Percentiles rank a stretch among this genome's conserved stretches.
Conservation (phyloP, 2,888 invertebrate species). For the Tachina lurida region DNA sequence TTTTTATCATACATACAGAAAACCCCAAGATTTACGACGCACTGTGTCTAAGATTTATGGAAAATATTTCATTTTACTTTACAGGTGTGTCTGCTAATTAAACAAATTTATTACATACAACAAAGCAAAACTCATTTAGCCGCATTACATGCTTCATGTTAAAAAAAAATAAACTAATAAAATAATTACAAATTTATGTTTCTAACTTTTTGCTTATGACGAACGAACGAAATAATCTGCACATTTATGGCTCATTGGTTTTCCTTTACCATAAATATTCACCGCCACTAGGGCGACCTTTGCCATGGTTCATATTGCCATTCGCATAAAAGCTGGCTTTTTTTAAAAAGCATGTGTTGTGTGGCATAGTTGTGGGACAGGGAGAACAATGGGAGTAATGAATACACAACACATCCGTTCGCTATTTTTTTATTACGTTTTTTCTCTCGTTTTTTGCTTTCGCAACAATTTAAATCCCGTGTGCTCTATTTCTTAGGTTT, state of each 20-base stretch:
- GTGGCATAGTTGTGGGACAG: conserved; percentile 14
- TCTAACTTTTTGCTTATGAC: conserved; percentile 14
- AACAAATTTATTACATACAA: conserved; percentile 20
- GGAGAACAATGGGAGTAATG: neutral
- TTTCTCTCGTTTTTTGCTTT: neutral
- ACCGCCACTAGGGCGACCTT: conserved; percentile 7
- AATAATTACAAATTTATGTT: conserved; percentile 30
- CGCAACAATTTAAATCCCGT: conserved; percentile 44
- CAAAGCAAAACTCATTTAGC: neutral
- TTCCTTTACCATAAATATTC: neutral
- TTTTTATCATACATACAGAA: neutral
- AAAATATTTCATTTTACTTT: neutral
- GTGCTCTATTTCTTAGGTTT: conserved; percentile 36
- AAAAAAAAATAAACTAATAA: neutral
- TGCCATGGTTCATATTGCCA: conserved; percentile 25
- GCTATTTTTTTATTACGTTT: conserved; percentile 21
- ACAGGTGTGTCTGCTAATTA: conserved; percentile 25
- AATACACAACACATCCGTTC: conserved; percentile 48
- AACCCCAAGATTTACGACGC: neutral
- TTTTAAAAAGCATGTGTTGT: neutral
- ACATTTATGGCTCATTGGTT: conserved; percentile 44
- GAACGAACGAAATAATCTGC: conserved; percentile 35
- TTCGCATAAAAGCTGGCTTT: conserved; percentile 26
- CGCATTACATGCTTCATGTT: no score
- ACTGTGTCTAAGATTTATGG: neutral